phyloP scores from a whole-genome alignment of 1,140 invertebrate genomes.

The Brachionus asplanchnoidis region DNA sequence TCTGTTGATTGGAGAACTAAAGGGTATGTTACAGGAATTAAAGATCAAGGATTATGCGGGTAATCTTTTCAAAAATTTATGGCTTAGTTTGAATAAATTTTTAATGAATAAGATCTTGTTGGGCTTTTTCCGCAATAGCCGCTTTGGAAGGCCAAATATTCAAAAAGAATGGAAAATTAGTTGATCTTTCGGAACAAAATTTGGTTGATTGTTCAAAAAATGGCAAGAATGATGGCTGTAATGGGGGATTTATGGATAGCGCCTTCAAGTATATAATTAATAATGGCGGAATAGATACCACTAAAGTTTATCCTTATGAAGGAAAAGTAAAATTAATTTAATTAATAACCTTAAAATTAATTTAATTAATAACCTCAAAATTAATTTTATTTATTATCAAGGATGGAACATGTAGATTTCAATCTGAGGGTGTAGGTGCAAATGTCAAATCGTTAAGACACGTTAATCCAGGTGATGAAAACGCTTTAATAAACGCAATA shows the following conservation, averaged over 20 bases:
- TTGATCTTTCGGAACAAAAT: conserved; percentile 93
- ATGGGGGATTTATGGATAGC: conserved; percentile 51
- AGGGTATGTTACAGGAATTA: conserved; percentile 7
- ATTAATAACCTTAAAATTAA: not conserved
- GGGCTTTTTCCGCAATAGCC: conserved; percentile 61
- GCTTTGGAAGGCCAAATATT: conserved; percentile 90
- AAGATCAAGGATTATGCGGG: conserved; percentile 24
- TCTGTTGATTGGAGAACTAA: conserved; percentile 35
- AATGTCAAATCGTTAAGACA: conserved; percentile 77
- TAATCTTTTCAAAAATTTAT: not conserved
- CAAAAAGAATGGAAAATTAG: conserved; percentile 72
- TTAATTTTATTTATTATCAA: not conserved
- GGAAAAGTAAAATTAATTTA: conserved; percentile 1
- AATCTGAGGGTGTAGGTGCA: conserved; percentile 65
- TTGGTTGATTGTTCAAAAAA: conserved; percentile 80
- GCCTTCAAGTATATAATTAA: conserved; percentile 55
- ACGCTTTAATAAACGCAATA: conserved; percentile 68
- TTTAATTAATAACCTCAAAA: not conserved
- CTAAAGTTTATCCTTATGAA: conserved; percentile 50
- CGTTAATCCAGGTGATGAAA: conserved; percentile 60
- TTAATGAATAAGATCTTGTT: not conserved
- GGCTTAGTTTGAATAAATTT: not conserved
- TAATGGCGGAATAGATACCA: conserved; percentile 55
- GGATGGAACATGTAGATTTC: not conserved
- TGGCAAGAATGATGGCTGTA: conserved; percentile 45